Evolutionary conservation across 2,113 vertebrate genomes (phyloP), one percentile per base, ranked within the genome.

Genomic region (Phyllopteryx taeniolatus): DNA sequence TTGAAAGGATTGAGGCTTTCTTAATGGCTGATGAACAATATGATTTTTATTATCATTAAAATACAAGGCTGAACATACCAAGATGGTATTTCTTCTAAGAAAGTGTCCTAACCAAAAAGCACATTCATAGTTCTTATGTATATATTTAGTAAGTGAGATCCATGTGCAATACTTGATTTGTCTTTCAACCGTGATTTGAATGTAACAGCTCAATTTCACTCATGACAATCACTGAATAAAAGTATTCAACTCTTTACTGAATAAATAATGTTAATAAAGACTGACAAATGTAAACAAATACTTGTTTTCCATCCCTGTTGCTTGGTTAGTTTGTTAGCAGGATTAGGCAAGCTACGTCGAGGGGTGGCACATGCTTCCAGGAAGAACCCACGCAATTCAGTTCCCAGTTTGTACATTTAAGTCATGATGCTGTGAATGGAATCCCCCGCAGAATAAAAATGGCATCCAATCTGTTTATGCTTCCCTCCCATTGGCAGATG

Each of bases 1-100:
- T 74, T 74, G 73, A 86, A 70, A 78, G 66, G 73, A 79, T 79
- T 88, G 81, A 89, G 83, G 85, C 79, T 79, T 90, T 78, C 67
- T 66, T 17, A 66, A 83, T 79, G 75, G 76, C 51, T 63, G 46
- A 86, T 75, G 71, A 85, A 70, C 14, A 43, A 43, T 61, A 56
- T 60, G 17, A 13, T 33, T 39, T 17, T 62, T 17, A 15, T 17
- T 20, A 20, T 8, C 42, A 44, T 22, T 44, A n/a, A 44, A 61
- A 61, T 61, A 61, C 31, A 17, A 61, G 59, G 59, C 31, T 17
- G 31, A 61, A 35, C 35, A 61, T 35, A 77, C 67, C n/a, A 44
- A 68, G 27, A 73, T 61, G 17, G 15, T 1, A 9, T 73, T 63
- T 71, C 39, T 79, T 72, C 44, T 53, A 54, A 53, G 42, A 61